phyloP scores from a whole-genome alignment of 2,113 vertebrate species.

The Neoarius graeffei region DNA sequence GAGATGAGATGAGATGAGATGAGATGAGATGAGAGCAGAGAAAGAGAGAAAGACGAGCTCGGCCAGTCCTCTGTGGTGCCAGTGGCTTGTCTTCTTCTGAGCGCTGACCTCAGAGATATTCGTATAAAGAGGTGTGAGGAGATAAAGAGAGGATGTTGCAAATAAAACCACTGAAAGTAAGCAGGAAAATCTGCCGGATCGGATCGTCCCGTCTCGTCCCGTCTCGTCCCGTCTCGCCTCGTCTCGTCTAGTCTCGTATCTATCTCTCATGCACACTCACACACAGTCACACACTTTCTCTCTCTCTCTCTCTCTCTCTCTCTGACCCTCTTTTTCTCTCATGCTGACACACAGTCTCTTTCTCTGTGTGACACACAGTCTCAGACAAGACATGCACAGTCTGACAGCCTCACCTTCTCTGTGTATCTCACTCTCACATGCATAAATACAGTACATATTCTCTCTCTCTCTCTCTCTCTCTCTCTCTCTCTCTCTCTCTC shows the following conservation, averaged over 20 bases:
- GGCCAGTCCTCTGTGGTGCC: conserved; percentile 60
- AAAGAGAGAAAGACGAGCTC: neutral
- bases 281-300: conserved; percentile 32
- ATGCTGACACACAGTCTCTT: conserved; percentile 15
- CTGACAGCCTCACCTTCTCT: conserved; percentile 32
- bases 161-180: conserved; percentile 66
- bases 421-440: conserved; percentile 22
- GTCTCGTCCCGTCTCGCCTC: too few relatives aligned
- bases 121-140: conserved; percentile 66
- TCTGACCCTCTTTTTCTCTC: conserved; percentile 9
- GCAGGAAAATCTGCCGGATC: too few relatives aligned
- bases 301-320: neutral
- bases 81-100: conserved; percentile 60
- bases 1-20: too few relatives aligned
- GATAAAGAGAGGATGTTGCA: conserved; percentile 48
- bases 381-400: conserved; percentile 28
- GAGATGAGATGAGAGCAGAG: neutral
- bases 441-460: conserved; percentile 26
- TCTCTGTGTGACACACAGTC: conserved; percentile 8
- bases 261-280: conserved; percentile 5
- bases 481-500: too few relatives aligned
- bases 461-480: conserved; percentile 18
- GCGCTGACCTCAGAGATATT: conserved; percentile 67
- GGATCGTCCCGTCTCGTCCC: too few relatives aligned
- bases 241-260: too few relatives aligned